phyloP scores from a whole-genome alignment of 2,888 invertebrate species.

The Hoplodrina ambigua region DNA sequence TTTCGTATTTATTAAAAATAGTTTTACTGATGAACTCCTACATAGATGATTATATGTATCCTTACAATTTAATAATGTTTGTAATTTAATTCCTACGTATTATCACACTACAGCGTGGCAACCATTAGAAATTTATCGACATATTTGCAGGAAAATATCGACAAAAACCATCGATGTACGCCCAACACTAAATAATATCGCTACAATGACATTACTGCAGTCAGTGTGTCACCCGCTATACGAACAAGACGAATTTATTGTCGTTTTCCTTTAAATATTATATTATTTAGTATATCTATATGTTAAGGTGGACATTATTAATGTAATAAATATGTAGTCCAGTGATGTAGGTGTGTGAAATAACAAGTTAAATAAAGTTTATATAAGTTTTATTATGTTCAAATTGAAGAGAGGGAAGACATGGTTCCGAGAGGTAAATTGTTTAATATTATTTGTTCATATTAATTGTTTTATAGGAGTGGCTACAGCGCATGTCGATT shows the following conservation, averaged over 20 bases:
- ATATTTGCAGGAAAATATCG: constrained; percentile 39
- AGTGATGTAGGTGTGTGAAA: constrained; percentile 37
- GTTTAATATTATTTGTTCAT: constrained; percentile 31
- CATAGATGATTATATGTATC: background rate
- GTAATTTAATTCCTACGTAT: background rate
- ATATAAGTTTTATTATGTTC: constrained; percentile 68
- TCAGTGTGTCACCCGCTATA: constrained; percentile 64
- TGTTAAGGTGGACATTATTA: constrained; percentile 25
- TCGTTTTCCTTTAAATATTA: constrained; percentile 60
- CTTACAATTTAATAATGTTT: constrained; percentile 18
- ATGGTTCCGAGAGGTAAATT: constrained; percentile 82
- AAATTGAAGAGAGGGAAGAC: constrained; percentile 81
- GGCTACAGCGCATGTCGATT: constrained; percentile 3
- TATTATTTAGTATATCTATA: constrained; percentile 42
- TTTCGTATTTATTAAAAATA: background rate
- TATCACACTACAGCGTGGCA: background rate
- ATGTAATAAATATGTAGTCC: constrained; percentile 47
- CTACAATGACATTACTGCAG: constrained; percentile 63
- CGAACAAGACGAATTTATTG: constrained; percentile 60
- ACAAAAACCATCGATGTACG: constrained; percentile 46
- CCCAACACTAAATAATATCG: constrained; percentile 63
- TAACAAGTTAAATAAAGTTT: constrained; percentile 26
- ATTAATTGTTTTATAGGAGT: constrained; percentile 23
- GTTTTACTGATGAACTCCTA: constrained; percentile 2
- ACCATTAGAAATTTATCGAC: constrained; percentile 22